These are phyloP conservation scores for Amazona finschi DNA, from an alignment of 2,797 vertebrate genomes.

Conservation along the genomic window DNA sequence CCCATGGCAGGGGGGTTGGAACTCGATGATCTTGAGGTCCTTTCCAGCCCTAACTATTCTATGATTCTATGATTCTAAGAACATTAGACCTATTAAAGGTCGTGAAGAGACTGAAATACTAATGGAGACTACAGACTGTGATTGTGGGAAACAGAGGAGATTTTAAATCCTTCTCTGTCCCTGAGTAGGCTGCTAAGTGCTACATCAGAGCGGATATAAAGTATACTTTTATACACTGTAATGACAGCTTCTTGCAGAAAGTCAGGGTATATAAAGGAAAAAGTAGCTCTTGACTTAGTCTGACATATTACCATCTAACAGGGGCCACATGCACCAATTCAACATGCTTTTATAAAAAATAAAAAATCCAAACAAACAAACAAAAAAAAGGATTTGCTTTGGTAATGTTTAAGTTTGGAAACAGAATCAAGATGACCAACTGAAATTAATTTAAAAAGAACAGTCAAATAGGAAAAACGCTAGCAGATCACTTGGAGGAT, in stretches of 20 bases:
- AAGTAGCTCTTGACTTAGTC: background rate
- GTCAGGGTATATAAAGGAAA: background rate
- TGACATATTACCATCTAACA: background rate
- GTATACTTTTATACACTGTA: background rate
- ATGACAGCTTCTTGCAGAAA: background rate
- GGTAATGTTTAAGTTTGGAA: background rate
- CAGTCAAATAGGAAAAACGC: background rate
- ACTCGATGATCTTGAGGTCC: too few species aligned
- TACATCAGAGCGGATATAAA: background rate
- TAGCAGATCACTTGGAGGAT: background rate
- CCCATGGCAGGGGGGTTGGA: too few species aligned
- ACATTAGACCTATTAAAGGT: background rate
- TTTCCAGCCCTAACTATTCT: too few species aligned
- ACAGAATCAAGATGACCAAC: background rate
- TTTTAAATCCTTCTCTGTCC: conserved; percentile 5
- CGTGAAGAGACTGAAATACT: conserved; percentile 14
- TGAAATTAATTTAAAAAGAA: background rate
- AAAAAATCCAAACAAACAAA: background rate
- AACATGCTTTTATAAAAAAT: background rate
- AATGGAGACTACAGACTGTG: background rate
- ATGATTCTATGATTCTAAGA: background rate
- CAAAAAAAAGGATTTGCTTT: background rate
- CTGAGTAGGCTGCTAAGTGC: background rate
- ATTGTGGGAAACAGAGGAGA: background rate
- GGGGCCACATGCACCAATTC: background rate